Conservation (phyloP, 2,888 invertebrate species). For the Drosophila meridiana region DNA sequence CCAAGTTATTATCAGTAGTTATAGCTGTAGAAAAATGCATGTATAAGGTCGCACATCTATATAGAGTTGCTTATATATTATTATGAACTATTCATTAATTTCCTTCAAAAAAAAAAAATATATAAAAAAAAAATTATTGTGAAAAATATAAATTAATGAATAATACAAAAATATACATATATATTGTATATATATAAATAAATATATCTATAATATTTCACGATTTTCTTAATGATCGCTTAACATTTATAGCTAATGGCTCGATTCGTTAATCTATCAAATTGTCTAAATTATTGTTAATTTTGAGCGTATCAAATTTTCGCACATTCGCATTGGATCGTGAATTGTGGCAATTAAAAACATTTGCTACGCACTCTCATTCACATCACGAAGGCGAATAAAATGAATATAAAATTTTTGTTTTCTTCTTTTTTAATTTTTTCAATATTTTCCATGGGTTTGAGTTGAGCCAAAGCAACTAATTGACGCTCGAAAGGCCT, state of each 20-base stretch:
- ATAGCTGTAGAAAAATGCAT: too few relatives aligned
- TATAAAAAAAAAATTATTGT: too few relatives aligned
- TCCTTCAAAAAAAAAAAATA: too few relatives aligned
- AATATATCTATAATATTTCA: neutral
- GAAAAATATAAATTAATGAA: too few relatives aligned
- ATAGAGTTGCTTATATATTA: too few relatives aligned
- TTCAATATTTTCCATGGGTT: constrained; percentile 33
- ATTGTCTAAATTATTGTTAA: constrained; percentile 59
- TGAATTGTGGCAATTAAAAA: constrained; percentile 72
- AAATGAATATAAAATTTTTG: constrained; percentile 43
- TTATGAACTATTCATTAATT: neutral
- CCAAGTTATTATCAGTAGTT: too few relatives aligned
- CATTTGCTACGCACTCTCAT: constrained; percentile 71
- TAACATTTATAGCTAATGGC: constrained; percentile 14
- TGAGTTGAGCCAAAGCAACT: constrained; percentile 28
- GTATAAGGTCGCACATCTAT: too few relatives aligned
- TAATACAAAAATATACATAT: neutral
- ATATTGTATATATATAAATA: neutral
- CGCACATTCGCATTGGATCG: constrained; percentile 45
- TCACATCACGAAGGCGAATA: constrained; percentile 52
- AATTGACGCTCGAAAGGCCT: constrained; percentile 53
- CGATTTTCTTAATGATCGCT: neutral
- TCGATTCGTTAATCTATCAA: constrained; percentile 38
- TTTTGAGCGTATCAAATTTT: constrained; percentile 64
- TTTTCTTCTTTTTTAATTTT: constrained; percentile 21